Conservation (phyloP, 2,113 vertebrate genomes). For the western clawed frog (Xenopus tropicalis) region DNA sequence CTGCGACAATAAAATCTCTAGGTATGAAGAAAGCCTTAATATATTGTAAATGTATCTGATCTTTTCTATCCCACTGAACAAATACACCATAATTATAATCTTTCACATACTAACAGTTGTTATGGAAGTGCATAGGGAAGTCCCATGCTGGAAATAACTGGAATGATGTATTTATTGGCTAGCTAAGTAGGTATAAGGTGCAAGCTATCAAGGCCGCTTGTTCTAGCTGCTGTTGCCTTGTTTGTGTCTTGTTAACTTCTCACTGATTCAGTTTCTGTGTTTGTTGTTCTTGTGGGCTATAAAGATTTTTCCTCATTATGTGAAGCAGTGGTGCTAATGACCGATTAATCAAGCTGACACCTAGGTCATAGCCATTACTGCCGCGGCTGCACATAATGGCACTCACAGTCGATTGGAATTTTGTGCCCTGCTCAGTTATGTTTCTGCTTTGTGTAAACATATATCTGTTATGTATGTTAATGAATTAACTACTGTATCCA, state of each 20-base stretch:
- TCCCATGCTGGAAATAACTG: neutral
- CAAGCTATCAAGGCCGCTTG: neutral
- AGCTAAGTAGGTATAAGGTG: neutral
- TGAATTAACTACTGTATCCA: neutral
- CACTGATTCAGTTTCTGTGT: slow-evolving; percentile 34
- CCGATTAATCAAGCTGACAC: slow-evolving; percentile 52
- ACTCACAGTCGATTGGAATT: slow-evolving; percentile 42
- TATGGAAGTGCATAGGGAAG: no score
- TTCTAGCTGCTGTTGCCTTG: slow-evolving; percentile 1
- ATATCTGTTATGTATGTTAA: neutral
- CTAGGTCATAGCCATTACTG: slow-evolving; percentile 47
- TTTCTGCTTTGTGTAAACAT: neutral
- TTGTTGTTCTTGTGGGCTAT: slow-evolving; percentile 37
- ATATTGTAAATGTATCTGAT: no score
- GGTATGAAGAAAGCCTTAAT: no score
- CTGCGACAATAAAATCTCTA: no score
- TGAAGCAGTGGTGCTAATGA: slow-evolving; percentile 47
- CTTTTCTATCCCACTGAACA: no score
- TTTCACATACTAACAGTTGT: no score
- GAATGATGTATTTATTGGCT: neutral
- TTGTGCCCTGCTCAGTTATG: slow-evolving; percentile 8
- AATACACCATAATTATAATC: no score
- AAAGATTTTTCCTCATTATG: slow-evolving; percentile 41
- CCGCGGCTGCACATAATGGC: slow-evolving; percentile 46
- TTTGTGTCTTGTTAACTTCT: slow-evolving; percentile 33